Evolutionary conservation across 2,797 vertebrate genomes (phyloP), one percentile per base, ranked within the genome.

Genomic region (Xyrichtys novacula): DNA sequence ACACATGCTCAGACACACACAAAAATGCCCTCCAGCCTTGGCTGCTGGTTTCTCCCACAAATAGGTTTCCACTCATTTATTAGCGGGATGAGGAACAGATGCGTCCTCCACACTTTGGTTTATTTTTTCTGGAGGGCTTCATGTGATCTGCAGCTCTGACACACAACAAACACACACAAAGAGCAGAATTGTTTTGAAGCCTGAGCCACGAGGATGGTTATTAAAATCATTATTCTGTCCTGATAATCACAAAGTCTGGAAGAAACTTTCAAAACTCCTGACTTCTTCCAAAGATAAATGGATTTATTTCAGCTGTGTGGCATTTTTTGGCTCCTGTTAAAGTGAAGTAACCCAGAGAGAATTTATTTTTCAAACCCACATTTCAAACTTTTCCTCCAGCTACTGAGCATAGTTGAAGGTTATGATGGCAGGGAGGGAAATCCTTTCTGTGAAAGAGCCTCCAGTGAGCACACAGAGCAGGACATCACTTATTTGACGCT

Each of bases 51-150:
- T 20, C 48, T 59, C 10, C 53, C 59, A 65, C 47, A 57, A 59
- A 75, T 48, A 47, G 49, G 20, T 77, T 71, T 77, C 44, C 56
- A 76, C 38, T 65, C 56, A 39, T 67, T 63, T 61, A 64, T 48
- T 43, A 54, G 32, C 29, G 39, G 22, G 31, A 78, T 68, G 32
- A 63, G 22, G 55, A 67, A 65, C 76, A 78, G 36, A 74, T 69
- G 63, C 36, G 25, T 26, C 42, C 22, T 23, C 56, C 23, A 15
- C 16, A 23, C 5, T 38, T 26, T 29, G 38, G 34, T 63, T 42
- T 28, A 5, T 39, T 34, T 61, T 19, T 38, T 63, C 26, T 65
- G 19, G 23, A 50, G n/a, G n/a, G n/a, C n/a, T 12, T 38, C n/a
- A n/a, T n/a, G 40, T 38, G 52, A 44, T 38, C 36, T n/a, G 20